Conservation (phyloP, 2,113 vertebrate genomes). For the Ancistrus triradiatus region DNA sequence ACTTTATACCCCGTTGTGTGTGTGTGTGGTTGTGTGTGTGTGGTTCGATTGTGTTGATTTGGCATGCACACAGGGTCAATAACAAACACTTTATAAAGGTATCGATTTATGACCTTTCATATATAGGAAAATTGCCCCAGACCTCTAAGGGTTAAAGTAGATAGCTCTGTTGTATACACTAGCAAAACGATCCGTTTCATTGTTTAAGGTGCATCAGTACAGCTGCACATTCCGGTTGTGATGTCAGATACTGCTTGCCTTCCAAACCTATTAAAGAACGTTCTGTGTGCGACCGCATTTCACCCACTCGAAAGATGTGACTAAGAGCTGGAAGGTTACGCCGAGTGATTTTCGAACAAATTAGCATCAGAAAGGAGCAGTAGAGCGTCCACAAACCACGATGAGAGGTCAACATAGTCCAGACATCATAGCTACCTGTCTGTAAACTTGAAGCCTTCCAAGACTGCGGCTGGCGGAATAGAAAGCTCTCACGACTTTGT, state of each 20-base stretch:
- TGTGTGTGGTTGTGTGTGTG: too few species aligned
- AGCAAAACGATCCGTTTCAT: too few species aligned
- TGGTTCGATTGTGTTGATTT: too few species aligned
- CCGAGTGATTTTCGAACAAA: slow-evolving; percentile 26
- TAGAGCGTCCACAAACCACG: slow-evolving; percentile 30
- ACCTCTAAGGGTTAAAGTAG: too few species aligned
- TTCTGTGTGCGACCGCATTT: slow-evolving; percentile 31
- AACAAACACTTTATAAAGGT: too few species aligned
- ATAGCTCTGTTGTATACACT: too few species aligned
- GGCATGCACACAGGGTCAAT: too few species aligned
- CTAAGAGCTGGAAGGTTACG: slow-evolving; percentile 39
- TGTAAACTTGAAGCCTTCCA: slow-evolving; percentile 36
- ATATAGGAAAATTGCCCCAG: too few species aligned
- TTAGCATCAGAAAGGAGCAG: not conserved
- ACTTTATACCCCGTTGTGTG: too few species aligned
- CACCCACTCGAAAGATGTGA: slow-evolving; percentile 42
- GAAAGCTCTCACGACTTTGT: slow-evolving; percentile 36
- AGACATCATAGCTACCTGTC: slow-evolving; percentile 45
- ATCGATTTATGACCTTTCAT: too few species aligned
- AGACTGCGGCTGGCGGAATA: slow-evolving; percentile 19
- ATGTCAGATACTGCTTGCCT: not conserved
- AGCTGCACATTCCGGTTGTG: not conserved
- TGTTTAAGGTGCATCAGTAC: too few species aligned
- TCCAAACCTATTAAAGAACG: not conserved
- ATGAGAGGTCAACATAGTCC: slow-evolving; percentile 40